These are phyloP conservation scores for Gymnosoma rotundatum DNA, from an alignment of 2,888 invertebrate species.

Conservation along the genomic window DNA sequence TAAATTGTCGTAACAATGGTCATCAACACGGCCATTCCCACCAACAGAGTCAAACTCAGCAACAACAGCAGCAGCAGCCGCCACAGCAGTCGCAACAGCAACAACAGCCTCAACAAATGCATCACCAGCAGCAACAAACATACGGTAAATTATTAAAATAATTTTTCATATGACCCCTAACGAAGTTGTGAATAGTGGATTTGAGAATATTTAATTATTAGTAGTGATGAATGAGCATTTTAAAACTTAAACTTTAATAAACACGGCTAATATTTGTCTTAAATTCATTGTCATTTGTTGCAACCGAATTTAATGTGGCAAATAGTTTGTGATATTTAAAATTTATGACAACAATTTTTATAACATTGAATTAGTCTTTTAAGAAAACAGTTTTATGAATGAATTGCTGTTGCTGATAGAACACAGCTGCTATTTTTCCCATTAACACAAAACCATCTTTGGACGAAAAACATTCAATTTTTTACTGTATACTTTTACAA, in stretches of 20 bases:
- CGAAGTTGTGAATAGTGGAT: background rate
- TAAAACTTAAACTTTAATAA: background rate
- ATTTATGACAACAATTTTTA: too few relatives aligned
- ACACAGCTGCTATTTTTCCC: too few relatives aligned
- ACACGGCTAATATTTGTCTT: background rate
- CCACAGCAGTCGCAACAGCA: conserved; percentile 82
- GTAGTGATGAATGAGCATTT: background rate
- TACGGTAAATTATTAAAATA: conserved; percentile 54
- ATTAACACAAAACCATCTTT: too few relatives aligned
- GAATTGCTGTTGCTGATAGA: too few relatives aligned
- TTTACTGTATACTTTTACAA: too few relatives aligned
- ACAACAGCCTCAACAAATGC: conserved; percentile 81
- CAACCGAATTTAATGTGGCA: too few relatives aligned
- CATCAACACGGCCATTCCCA: conserved; percentile 72
- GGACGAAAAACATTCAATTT: too few relatives aligned
- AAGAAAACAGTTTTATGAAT: too few relatives aligned
- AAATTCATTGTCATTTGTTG: background rate
- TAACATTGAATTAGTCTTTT: too few relatives aligned
- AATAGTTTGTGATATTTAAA: too few relatives aligned
- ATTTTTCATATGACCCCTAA: background rate
- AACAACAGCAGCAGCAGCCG: conserved; percentile 79
- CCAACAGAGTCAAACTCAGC: conserved; percentile 74
- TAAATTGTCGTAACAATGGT: conserved; percentile 75
- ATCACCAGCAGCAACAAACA: conserved; percentile 81
- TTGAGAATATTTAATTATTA: background rate